A percentile compares a stretch with the other conserved stretches of the same genome.
Evolutionary conservation across 2,113 vertebrate species (phyloP).

Genomic region (Ahaetulla prasina): DNA sequence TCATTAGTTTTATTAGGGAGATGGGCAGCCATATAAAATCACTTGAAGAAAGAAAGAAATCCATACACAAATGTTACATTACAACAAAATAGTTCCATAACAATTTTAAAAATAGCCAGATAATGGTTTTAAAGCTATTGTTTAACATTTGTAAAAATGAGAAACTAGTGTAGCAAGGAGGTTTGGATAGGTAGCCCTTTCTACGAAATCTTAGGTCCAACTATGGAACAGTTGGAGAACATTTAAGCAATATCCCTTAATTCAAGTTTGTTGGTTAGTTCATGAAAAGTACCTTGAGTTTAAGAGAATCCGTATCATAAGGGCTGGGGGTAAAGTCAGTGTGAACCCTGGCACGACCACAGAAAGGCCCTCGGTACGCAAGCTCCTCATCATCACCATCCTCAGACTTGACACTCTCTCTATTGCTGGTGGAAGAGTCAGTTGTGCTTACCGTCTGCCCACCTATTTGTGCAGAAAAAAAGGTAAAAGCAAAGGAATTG

Average conservation of each 20-base stretch:
- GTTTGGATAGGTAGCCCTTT: not conserved
- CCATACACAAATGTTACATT: not conserved
- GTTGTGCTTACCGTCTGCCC: conserved; percentile 98
- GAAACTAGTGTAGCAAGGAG: not conserved
- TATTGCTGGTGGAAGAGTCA: conserved; percentile 95
- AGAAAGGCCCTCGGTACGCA: conserved; percentile 95
- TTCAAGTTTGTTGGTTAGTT: not conserved
- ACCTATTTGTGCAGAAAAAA: conserved; percentile 64
- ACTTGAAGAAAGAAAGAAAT: not conserved
- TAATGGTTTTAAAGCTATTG: not conserved
- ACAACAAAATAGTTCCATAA: not conserved
- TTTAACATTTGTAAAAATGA: not conserved
- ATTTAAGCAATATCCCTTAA: not conserved
- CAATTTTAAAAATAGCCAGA: not conserved
- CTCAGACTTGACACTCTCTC: conserved; percentile 97
- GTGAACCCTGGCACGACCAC: conserved; percentile 91
- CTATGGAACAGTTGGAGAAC: too few relatives aligned
- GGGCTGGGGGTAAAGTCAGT: conserved; percentile 98
- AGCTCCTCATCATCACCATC: conserved; percentile 96
- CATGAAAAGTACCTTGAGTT: conserved; percentile 83
- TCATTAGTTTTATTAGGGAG: not conserved
- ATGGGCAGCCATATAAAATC: not conserved
- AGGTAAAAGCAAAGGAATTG: not conserved
- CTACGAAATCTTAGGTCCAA: not conserved
- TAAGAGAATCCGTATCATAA: conserved; percentile 94